Evolutionary conservation across 1,140 invertebrate genomes (phyloP), one percentile per base, ranked within the genome.

Genomic region (Adoxophyes honmai): DNA sequence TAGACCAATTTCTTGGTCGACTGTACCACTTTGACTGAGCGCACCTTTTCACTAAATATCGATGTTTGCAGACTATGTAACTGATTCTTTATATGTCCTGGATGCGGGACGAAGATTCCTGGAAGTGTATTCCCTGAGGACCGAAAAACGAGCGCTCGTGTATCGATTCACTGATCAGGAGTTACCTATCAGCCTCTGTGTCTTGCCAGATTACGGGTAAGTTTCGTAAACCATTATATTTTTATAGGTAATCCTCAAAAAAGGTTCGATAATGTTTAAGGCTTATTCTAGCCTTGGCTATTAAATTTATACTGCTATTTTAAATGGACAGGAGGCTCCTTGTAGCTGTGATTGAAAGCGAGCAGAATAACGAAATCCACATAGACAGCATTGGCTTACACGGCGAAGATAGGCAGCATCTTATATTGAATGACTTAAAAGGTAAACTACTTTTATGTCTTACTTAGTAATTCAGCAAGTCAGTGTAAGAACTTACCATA

Each of bases 11-110:
- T n/a, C n/a, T n/a, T n/a, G n/a, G n/a, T n/a, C n/a, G n/a, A n/a
- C n/a, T n/a, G n/a, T n/a, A n/a, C n/a, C n/a, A n/a, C n/a, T n/a
- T n/a, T n/a, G n/a, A n/a, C n/a, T n/a, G n/a, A n/a, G n/a, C n/a
- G n/a, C n/a, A n/a, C n/a, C n/a, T n/a, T n/a, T n/a, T n/a, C n/a
- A n/a, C n/a, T n/a, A n/a, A n/a, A n/a, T 21, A 60, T 52, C 21
- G 21, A 3, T 28, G 21, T 28, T 6, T 28, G 16, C 64, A 90
- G 94, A 95, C 82, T 85, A 91, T 61, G 74, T 91, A 10, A 91
- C 92, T 0, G 92, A 94, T 34, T 92, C 92, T 60, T 73, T 96
- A 0, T 95, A 95, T 68, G 91, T 93, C 69, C 80, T 92, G 60
- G 93, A 95, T 66, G 70, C 71, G 0, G 85, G 90, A 0, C 82